A percentile compares a stretch with the other conserved stretches of the same genome.
Conservation (phyloP, 2,888 invertebrate species). For the Plusia festucae region DNA sequence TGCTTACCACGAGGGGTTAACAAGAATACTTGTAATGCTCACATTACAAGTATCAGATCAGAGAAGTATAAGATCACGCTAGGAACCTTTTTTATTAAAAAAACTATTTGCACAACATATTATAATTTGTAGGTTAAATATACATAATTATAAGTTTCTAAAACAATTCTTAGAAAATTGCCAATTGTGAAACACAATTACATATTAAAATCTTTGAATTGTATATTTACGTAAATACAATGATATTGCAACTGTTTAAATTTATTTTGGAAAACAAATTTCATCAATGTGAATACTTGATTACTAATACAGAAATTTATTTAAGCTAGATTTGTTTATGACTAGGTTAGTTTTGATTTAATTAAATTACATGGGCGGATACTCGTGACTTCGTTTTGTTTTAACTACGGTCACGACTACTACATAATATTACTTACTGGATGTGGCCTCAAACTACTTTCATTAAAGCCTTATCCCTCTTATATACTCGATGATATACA, state of each 20-base stretch:
- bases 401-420: not conserved
- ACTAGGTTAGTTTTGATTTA: conserved; percentile 3
- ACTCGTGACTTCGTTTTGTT: not conserved
- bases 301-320: not conserved
- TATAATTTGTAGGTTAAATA: no score
- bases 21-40: no score
- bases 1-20: no score
- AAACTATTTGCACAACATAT: no score
- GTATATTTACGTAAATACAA: not conserved
- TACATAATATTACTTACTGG: not conserved
- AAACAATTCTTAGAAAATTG: no score
- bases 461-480: not conserved
- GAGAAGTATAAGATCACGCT: no score
- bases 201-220: no score
- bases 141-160: no score
- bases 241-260: not conserved
- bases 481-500: no score
- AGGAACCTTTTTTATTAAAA: no score
- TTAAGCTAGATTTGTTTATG: not conserved
- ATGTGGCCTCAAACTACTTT: conserved; percentile 1
- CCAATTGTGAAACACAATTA: no score
- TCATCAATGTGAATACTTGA: not conserved
- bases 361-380: not conserved
- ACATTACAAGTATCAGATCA: no score
- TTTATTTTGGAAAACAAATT: not conserved